Conservation (phyloP, 2,888 invertebrate species). For the Mythimna albipuncta region DNA sequence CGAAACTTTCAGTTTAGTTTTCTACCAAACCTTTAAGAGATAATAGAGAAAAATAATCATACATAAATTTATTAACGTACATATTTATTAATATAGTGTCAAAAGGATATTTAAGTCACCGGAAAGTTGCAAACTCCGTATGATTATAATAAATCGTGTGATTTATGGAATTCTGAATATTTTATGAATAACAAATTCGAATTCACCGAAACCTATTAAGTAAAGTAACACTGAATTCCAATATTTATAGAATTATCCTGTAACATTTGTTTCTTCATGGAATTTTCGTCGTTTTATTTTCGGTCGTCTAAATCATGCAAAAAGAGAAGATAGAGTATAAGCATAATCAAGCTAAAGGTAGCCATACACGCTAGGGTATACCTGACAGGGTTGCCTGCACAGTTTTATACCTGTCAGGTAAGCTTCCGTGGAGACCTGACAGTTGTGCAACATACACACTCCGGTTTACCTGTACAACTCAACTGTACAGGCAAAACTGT, state of each 20-base stretch:
- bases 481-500: too few species aligned
- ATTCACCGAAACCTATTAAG: too few species aligned
- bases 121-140: neutral
- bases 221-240: too few species aligned
- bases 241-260: neutral
- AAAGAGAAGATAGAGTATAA: neutral
- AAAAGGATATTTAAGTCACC: neutral
- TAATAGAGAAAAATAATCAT: neutral
- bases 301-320: neutral
- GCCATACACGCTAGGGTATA: too few species aligned
- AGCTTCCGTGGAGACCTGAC: too few species aligned
- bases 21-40: neutral
- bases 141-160: neutral
- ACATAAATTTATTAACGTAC: too few species aligned
- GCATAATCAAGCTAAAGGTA: too few species aligned
- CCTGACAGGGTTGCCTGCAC: too few species aligned
- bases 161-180: neutral
- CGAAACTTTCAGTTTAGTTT: neutral
- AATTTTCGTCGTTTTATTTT: neutral
- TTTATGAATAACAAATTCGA: neutral
- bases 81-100: too few species aligned
- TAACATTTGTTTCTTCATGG: neutral
- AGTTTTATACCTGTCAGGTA: too few species aligned
- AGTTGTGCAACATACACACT: too few species aligned
- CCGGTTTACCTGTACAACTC: too few species aligned